Conservation (phyloP, 1,140 invertebrate species). For the Drosophila truncata region DNA sequence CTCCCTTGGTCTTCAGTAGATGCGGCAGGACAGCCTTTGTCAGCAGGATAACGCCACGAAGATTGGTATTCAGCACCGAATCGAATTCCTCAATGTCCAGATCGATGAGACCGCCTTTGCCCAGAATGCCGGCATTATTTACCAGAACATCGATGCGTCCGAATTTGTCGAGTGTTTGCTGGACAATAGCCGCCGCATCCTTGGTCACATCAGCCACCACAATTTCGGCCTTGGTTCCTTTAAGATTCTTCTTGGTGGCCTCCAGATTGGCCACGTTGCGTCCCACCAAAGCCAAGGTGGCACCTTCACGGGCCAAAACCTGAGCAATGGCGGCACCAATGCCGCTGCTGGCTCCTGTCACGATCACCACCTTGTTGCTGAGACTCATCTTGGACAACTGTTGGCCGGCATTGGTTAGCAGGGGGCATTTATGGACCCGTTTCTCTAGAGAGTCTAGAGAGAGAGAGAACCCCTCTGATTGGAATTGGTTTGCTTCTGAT, state of each 20-base stretch:
- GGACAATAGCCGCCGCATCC: constrained; percentile 90
- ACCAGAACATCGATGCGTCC: constrained; percentile 92
- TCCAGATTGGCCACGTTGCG: constrained; percentile 89
- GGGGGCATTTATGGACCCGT: constrained; percentile 44
- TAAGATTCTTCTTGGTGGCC: constrained; percentile 64
- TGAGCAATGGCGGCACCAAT: constrained; percentile 94
- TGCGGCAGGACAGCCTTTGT: constrained; percentile 94
- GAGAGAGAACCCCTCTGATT: too few species aligned
- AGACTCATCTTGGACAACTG: constrained; percentile 74
- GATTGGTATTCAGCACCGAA: constrained; percentile 93
- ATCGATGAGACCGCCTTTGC: constrained; percentile 89
- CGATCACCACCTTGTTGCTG: constrained; percentile 89
- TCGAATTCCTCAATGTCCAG: constrained; percentile 93
- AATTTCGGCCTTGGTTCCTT: constrained; percentile 38
- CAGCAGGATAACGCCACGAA: constrained; percentile 93
- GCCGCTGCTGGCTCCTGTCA: constrained; percentile 94
- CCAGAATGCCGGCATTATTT: constrained; percentile 95
- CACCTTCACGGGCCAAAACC: constrained; percentile 91
- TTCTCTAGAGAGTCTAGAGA: not conserved
- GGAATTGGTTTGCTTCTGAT: constrained; percentile 41
- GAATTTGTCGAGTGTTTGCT: constrained; percentile 90
- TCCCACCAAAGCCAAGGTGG: constrained; percentile 90
- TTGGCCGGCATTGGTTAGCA: not conserved
- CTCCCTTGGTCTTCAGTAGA: constrained; percentile 92
- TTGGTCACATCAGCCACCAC: constrained; percentile 89